Percentiles rank a stretch among this genome's conserved stretches.
These are phyloP conservation scores for Zosterops japonicus DNA, from an alignment of 2,113 vertebrate species.

Conservation along the genomic window DNA sequence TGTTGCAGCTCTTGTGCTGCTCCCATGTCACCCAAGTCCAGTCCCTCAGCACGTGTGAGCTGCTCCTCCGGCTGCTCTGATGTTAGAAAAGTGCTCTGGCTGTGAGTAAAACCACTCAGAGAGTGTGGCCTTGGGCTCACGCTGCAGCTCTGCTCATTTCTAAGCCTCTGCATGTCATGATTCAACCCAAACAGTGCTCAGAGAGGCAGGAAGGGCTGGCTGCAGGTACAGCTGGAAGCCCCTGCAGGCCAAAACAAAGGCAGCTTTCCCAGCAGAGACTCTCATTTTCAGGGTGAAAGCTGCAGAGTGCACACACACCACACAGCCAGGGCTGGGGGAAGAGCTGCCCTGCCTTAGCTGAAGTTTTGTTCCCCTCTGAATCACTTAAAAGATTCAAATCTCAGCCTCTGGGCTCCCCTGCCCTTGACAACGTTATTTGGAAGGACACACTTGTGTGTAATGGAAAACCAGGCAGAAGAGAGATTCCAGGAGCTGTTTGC, in stretches of 20 bases:
- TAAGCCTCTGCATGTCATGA: neutral
- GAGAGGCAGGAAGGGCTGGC: neutral
- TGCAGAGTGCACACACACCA: neutral
- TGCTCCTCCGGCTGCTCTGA: neutral
- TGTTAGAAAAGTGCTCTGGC: neutral
- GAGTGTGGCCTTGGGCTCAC: neutral
- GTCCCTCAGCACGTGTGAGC: neutral
- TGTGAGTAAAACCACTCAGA: neutral
- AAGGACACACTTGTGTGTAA: constrained; percentile 11
- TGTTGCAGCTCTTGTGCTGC: neutral
- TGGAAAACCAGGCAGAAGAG: constrained; percentile 17
- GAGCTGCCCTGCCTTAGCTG: neutral
- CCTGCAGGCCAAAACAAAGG: neutral
- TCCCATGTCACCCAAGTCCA: neutral
- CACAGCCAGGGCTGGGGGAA: neutral
- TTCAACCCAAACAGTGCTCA: neutral
- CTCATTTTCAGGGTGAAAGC: neutral
- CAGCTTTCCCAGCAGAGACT: neutral
- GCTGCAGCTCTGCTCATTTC: neutral
- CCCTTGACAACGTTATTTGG: constrained; percentile 26
- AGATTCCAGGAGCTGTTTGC: neutral
- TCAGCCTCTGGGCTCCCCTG: neutral
- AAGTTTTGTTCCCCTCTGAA: neutral
- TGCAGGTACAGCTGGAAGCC: neutral
- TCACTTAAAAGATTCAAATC: neutral